Conservation (phyloP, 2,888 invertebrate genomes). For the Patella caerulea region DNA sequence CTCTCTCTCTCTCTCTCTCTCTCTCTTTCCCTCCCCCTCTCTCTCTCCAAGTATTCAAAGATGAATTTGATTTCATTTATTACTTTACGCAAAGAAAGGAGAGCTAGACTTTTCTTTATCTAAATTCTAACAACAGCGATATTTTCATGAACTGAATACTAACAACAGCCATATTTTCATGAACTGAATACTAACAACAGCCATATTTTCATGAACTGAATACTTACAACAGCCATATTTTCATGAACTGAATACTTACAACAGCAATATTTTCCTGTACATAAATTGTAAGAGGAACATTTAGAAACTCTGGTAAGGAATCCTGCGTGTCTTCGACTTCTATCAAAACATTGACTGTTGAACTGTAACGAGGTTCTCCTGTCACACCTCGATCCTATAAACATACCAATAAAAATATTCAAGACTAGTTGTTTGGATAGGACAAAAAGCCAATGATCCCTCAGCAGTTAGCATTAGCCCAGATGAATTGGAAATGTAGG, state of each 20-base stretch:
- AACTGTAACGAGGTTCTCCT: constrained; percentile 14
- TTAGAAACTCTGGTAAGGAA: constrained; percentile 87
- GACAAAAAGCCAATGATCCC: no score
- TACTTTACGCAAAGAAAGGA: no score
- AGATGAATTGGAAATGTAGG: no score
- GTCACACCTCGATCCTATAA: constrained; percentile 30
- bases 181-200: constrained; percentile 48
- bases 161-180: constrained; percentile 46
- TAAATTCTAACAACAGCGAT: no score
- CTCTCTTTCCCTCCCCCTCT: no score
- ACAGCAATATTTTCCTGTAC: constrained; percentile 42
- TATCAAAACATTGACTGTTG: constrained; percentile 46
- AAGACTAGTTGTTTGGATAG: no score
- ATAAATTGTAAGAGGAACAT: constrained; percentile 35
- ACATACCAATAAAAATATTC: neutral
- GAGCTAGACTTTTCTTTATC: no score
- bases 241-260: constrained; percentile 38
- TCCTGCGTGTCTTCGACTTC: constrained; percentile 88
- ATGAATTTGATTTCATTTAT: no score
- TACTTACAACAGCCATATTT: no score
- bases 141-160: constrained; percentile 26
- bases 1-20: no score
- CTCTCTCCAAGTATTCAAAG: no score
- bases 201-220: constrained; percentile 33
- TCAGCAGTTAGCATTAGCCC: no score